Evolutionary conservation across 2,113 vertebrate species (phyloP).

Genomic region (Andinoacara biseriatus): DNA sequence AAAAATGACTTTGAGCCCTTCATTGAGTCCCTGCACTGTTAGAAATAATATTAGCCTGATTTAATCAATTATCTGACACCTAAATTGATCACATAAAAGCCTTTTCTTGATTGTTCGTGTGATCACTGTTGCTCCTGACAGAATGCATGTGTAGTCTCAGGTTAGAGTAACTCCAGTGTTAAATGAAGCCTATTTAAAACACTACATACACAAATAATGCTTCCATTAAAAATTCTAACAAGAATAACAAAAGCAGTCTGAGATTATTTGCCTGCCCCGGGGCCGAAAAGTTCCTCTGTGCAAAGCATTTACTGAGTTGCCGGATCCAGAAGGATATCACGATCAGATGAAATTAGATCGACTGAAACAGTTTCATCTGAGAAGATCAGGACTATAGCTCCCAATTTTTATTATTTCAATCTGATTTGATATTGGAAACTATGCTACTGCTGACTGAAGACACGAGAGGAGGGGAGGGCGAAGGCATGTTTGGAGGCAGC

Average conservation of each 20-base stretch:
- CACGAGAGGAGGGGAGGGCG: neutral
- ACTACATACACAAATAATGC: neutral
- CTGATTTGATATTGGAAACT: neutral
- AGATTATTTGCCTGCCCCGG: fast-evolving
- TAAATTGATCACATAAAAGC: neutral
- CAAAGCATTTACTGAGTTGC: neutral
- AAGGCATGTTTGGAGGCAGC: neutral
- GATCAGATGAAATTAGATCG: neutral
- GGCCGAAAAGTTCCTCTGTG: neutral
- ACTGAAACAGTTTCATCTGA: neutral
- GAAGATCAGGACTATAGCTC: neutral
- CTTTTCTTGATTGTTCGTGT: neutral
- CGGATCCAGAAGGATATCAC: neutral
- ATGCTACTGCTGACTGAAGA: neutral
- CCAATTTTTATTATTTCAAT: neutral
- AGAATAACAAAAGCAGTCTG: neutral
- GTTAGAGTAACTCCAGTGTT: neutral
- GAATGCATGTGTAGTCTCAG: neutral
- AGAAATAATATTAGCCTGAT: neutral
- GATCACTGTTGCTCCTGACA: neutral
- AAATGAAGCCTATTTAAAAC: neutral
- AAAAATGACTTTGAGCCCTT: constrained; percentile 21
- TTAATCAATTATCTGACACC: neutral
- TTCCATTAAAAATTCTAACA: neutral
- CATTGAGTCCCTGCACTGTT: neutral